Evolutionary conservation across 2,797 vertebrate species (phyloP).

Genomic region (Enoplosus armatus): DNA sequence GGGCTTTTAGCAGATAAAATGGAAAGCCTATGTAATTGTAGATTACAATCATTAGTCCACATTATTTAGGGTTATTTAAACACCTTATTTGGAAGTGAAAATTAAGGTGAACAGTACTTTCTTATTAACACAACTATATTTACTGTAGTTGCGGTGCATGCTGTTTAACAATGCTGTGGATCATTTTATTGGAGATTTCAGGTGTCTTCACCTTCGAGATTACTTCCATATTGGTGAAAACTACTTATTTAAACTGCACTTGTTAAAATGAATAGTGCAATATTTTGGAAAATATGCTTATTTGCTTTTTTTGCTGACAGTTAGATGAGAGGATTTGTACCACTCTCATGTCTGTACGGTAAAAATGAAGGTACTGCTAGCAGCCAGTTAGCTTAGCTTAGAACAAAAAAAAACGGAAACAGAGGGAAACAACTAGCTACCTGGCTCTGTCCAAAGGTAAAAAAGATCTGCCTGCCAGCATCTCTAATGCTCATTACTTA

Average conservation of each 20-base stretch:
- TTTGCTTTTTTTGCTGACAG: not conserved
- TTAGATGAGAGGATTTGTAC: not conserved
- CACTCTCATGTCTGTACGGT: not conserved
- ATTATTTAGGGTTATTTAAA: not conserved
- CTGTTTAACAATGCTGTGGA: not conserved
- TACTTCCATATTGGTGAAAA: not conserved
- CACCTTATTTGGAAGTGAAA: not conserved
- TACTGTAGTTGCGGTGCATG: not conserved
- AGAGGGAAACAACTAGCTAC: not conserved
- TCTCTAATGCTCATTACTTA: not conserved
- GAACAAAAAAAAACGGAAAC: not conserved
- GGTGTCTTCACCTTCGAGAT: not conserved
- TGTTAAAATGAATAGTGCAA: not conserved
- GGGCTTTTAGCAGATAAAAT: not conserved
- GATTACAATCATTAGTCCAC: not conserved
- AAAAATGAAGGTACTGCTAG: not conserved
- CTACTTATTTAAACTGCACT: not conserved
- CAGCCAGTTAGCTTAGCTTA: not conserved
- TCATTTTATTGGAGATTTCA: rapidly evolving
- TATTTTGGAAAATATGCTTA: not conserved
- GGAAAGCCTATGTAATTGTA: not conserved
- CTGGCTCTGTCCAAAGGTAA: not conserved
- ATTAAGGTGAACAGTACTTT: not conserved
- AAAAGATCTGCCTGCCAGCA: not conserved
- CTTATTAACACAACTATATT: not conserved